A percentile compares a stretch with the other conserved stretches of the same genome.
Evolutionary conservation across 35 echinoderm and acorn worm genomes (phyloP).

Genomic region (Acanthaster planci): DNA sequence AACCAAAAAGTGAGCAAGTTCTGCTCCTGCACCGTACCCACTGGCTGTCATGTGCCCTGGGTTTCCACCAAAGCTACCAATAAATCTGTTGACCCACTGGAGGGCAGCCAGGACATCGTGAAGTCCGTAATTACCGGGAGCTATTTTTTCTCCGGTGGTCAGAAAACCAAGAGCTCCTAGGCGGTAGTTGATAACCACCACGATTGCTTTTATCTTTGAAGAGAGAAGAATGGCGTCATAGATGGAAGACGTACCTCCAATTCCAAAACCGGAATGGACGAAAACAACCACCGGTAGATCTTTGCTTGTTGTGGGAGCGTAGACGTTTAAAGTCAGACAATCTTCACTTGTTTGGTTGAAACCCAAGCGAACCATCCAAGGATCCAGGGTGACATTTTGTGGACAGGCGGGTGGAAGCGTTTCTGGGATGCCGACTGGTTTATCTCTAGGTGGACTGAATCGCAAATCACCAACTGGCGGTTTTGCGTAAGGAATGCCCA

Average conservation of each 20-base stretch:
- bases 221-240: conserved; percentile 34
- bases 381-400: conserved; percentile 8
- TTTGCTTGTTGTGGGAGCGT: conserved; percentile 18
- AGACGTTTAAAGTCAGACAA: conserved; percentile 56
- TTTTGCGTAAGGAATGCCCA: conserved; percentile 52
- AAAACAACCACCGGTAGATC: conserved; percentile 59
- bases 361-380: not conserved
- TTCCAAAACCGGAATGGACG: conserved; percentile 38
- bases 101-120: conserved; percentile 42
- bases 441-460: conserved; percentile 32
- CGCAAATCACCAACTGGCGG: conserved; percentile 54
- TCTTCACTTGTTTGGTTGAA: conserved; percentile 40
- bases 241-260: not conserved
- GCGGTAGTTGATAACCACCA: conserved; percentile 58
- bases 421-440: conserved; percentile 21
- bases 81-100: conserved; percentile 42
- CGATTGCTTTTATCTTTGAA: conserved; percentile 31
- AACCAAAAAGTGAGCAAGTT: conserved; percentile 5
- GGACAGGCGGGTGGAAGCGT: conserved; percentile 33
- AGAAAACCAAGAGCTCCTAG: conserved; percentile 51
- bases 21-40: conserved; percentile 36
- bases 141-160: conserved; percentile 9
- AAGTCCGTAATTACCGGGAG: conserved; percentile 55
- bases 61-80: conserved; percentile 55
- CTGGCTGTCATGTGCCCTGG: conserved; percentile 32